These are phyloP conservation scores for Sitodiplosis mosellana DNA, from an alignment of 1,140 invertebrate species.

Conservation along the genomic window DNA sequence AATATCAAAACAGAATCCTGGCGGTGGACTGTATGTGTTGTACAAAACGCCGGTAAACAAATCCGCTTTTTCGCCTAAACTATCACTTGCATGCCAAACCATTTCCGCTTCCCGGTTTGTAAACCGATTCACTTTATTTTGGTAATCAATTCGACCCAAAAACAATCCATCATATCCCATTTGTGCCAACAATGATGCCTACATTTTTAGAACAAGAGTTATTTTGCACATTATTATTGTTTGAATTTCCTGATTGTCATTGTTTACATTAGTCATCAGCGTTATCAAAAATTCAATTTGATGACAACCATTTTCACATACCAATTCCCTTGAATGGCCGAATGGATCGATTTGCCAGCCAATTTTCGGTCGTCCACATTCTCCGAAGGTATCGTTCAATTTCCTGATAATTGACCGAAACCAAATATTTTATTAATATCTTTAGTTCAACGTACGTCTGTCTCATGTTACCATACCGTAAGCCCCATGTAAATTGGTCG, in stretches of 20 bases:
- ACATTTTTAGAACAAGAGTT: too few species aligned
- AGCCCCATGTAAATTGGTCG: slow-evolving; percentile 69
- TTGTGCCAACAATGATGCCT: slow-evolving; percentile 55
- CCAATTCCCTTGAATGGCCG: slow-evolving; percentile 62
- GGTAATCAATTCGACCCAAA: slow-evolving; percentile 66
- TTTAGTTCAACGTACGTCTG: neutral
- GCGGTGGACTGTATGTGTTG: slow-evolving; percentile 58
- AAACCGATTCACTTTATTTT: slow-evolving; percentile 49
- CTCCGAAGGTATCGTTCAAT: slow-evolving; percentile 53
- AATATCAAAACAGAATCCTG: slow-evolving; percentile 72
- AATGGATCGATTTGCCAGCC: slow-evolving; percentile 87
- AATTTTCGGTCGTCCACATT: slow-evolving; percentile 52
- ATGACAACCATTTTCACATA: too few species aligned
- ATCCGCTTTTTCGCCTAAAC: slow-evolving; percentile 36
- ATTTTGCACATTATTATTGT: too few species aligned
- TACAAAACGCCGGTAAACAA: slow-evolving; percentile 50
- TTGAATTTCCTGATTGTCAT: too few species aligned
- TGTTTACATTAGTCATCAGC: too few species aligned
- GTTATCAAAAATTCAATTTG: too few species aligned
- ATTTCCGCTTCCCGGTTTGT: slow-evolving; percentile 52
- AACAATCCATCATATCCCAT: slow-evolving; percentile 71
- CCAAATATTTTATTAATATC: neutral
- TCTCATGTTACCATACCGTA: slow-evolving; percentile 35
- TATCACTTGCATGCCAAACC: slow-evolving; percentile 63
- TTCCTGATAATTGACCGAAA: neutral